phyloP scores from a whole-genome alignment of 2,797 vertebrate genomes.

The Tachyglossus aculeatus region DNA sequence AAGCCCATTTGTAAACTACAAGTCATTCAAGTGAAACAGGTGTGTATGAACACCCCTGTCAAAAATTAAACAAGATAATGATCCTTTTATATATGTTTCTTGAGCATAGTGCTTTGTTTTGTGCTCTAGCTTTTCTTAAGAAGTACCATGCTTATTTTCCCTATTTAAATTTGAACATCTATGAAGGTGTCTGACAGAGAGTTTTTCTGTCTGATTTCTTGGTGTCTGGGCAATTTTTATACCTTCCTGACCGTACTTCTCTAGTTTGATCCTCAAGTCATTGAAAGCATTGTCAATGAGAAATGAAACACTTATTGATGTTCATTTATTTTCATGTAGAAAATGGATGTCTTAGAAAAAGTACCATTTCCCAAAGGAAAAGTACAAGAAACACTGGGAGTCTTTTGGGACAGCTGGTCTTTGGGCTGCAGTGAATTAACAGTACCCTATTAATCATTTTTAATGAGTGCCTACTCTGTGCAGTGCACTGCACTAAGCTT shows the following conservation, averaged over 20 bases:
- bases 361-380: neutral
- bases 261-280: neutral
- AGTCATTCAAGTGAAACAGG: constrained; percentile 45
- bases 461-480: too few species aligned
- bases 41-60: constrained; percentile 37
- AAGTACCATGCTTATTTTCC: neutral
- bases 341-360: constrained; percentile 24
- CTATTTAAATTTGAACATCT: neutral
- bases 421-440: too few species aligned
- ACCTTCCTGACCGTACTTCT: constrained; percentile 34
- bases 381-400: neutral
- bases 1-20: constrained; percentile 49
- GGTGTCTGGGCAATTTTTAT: constrained; percentile 36
- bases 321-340: constrained; percentile 36
- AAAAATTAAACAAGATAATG: constrained; percentile 31
- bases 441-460: too few species aligned
- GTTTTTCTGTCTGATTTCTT: constrained; percentile 16
- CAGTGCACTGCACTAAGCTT: too few species aligned
- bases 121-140: neutral
- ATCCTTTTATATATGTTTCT: constrained; percentile 37
- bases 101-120: constrained; percentile 15
- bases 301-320: constrained; percentile 29
- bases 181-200: neutral
- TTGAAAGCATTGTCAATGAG: constrained; percentile 24
- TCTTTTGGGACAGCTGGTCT: too few species aligned